Conservation (phyloP, 2,888 invertebrate species). For the Pseudanteris insignis region DNA sequence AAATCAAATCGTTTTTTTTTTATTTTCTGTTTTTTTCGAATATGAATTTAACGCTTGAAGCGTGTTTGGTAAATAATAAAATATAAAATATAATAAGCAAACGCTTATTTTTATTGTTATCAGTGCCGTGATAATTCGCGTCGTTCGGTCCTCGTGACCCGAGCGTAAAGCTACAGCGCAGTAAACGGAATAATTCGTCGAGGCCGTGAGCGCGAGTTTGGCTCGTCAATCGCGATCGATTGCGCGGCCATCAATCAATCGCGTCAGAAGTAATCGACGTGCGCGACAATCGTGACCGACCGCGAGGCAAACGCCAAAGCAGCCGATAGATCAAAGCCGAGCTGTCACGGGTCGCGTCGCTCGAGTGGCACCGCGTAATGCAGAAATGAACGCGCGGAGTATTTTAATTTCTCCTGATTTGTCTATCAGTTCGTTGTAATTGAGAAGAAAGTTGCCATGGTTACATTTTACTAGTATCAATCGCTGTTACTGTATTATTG, state of each 20-base stretch:
- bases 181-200: slow-evolving; percentile 37
- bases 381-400: slow-evolving; percentile 33
- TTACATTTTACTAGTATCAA: too few relatives aligned
- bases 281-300: slow-evolving; percentile 60
- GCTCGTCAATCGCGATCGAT: slow-evolving; percentile 57
- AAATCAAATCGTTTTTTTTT: too few relatives aligned
- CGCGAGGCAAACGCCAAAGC: slow-evolving; percentile 64
- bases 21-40: too few relatives aligned
- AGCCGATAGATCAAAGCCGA: slow-evolving; percentile 60
- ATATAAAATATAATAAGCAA: too few relatives aligned
- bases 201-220: slow-evolving; percentile 27
- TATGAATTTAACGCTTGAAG: too few relatives aligned
- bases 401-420: too few relatives aligned
- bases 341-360: slow-evolving; percentile 57
- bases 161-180: slow-evolving; percentile 25
- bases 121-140: too few relatives aligned
- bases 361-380: slow-evolving; percentile 44
- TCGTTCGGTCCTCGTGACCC: too few relatives aligned
- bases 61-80: too few relatives aligned
- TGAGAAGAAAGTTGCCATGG: background rate
- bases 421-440: slow-evolving; percentile 17
- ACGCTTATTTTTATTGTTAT: too few relatives aligned
- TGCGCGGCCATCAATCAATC: slow-evolving; percentile 62
- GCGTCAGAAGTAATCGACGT: slow-evolving; percentile 65
- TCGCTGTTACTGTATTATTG: too few relatives aligned